Conservation (phyloP, 2,113 vertebrate genomes). For the Telmatochromis sp. region DNA sequence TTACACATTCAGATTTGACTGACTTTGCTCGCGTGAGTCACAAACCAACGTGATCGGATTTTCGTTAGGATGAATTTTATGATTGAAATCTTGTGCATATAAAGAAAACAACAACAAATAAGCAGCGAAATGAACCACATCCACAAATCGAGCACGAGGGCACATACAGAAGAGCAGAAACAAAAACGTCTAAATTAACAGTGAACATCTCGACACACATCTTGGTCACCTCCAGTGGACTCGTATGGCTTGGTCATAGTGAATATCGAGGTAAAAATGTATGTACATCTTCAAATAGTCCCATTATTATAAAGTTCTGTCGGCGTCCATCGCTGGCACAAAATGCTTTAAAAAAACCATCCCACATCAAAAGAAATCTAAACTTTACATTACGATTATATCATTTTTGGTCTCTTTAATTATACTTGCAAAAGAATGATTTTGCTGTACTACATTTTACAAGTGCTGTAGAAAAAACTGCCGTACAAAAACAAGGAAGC, state of each 20-base stretch:
- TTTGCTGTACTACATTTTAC: background rate
- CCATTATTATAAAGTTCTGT: background rate
- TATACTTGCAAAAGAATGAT: background rate
- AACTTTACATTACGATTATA: background rate
- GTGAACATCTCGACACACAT: background rate
- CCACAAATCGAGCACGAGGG: background rate
- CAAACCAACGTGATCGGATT: accelerated
- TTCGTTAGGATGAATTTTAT: background rate
- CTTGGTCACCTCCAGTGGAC: background rate
- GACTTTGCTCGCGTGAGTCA: background rate
- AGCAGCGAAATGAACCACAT: background rate
- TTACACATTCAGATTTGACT: background rate
- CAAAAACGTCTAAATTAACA: background rate
- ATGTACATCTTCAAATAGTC: background rate
- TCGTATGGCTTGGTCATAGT: background rate
- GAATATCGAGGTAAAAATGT: background rate
- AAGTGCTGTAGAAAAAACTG: background rate
- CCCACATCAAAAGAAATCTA: background rate
- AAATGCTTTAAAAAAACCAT: background rate
- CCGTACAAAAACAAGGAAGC: background rate
- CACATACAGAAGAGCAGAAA: background rate
- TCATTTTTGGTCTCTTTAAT: constrained; percentile 30
- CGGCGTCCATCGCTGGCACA: background rate
- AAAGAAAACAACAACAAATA: background rate
- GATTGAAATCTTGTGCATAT: background rate